phyloP scores from a whole-genome alignment of 2,113 vertebrate genomes.

The Casuarius casuarius region DNA sequence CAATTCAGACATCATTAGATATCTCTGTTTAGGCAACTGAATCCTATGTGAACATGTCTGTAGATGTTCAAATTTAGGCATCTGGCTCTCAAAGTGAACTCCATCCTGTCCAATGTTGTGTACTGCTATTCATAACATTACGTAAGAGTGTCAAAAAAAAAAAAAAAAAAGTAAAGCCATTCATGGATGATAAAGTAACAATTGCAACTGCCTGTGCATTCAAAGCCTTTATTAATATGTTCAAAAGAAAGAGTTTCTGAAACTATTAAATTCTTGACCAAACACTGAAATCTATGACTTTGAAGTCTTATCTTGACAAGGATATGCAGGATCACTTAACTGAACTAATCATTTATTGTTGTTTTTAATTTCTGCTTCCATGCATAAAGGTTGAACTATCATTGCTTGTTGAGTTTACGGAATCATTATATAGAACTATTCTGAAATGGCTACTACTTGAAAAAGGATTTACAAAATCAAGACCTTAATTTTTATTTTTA shows the following conservation, averaged over 20 bases:
- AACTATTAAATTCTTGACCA: background rate
- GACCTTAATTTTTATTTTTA: background rate
- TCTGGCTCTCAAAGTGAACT: background rate
- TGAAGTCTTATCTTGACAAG: background rate
- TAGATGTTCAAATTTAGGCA: background rate
- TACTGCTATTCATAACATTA: background rate
- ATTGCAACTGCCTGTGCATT: background rate
- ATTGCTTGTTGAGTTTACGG: background rate
- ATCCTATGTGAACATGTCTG: rapidly evolving
- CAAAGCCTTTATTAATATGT: background rate
- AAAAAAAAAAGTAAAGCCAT: background rate
- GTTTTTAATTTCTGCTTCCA: background rate
- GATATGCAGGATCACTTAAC: background rate
- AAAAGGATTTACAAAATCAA: background rate
- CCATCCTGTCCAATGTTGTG: background rate
- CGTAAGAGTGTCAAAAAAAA: background rate
- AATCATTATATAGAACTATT: background rate
- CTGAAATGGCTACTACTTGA: background rate
- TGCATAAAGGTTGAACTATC: background rate
- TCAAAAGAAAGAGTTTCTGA: background rate
- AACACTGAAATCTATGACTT: background rate
- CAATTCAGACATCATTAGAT: background rate
- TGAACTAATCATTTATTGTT: background rate
- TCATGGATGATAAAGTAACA: background rate
- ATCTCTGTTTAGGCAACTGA: background rate